Evolutionary conservation across 2,113 vertebrate genomes (phyloP), one percentile per base, ranked within the genome.

Genomic region (Ictalurus punctatus): DNA sequence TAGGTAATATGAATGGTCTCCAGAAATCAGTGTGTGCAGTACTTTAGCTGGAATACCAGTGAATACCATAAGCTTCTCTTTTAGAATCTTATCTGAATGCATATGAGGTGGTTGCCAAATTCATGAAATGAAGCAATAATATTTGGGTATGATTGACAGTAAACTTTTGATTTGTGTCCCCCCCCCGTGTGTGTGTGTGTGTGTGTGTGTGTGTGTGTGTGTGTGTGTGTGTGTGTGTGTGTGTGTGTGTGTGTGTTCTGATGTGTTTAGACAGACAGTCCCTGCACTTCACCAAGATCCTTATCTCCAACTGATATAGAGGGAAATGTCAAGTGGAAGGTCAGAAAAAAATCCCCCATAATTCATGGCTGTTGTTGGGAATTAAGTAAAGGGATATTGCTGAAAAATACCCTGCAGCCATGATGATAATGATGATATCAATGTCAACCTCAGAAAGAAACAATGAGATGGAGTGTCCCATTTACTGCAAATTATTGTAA

Each of bases 301-400:
- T 37, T 81, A 69, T 78, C 78, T 85, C 7, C 69, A 44, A 59
- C n/a, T 34, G 1, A 6, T 79, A 23, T 54, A 67, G n/a, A 48
- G 8, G 3, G 63, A 80, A 27, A 63, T 85, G 83, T 88, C 78
- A 85, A 88, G 76, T 78, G 59, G 27, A 89, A 89, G 81, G 88
- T 85, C 74, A 87, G 21, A 67, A 84, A 65, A 25, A 63, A 65
- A 84, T 34, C 56, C 10, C 8, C 5, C 61, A 67, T 16, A 84
- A 84, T 52, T 63, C 61, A 34, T 56, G 30, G 30, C 16, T 58
- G 34, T 80, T 80, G 78, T 80, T 80, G 13, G 13, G 44, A 56
- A 56, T 48, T 80, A 17, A 56, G 52, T 58, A 81, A 81, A 81
- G 52, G 27, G 16, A 81, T 9, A 4, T 17, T 81, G 52, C 52